Percentiles rank a stretch among this genome's conserved stretches.
Conservation (phyloP, 2,113 vertebrate species). For the Dunckerocampus dactyliophorus region DNA sequence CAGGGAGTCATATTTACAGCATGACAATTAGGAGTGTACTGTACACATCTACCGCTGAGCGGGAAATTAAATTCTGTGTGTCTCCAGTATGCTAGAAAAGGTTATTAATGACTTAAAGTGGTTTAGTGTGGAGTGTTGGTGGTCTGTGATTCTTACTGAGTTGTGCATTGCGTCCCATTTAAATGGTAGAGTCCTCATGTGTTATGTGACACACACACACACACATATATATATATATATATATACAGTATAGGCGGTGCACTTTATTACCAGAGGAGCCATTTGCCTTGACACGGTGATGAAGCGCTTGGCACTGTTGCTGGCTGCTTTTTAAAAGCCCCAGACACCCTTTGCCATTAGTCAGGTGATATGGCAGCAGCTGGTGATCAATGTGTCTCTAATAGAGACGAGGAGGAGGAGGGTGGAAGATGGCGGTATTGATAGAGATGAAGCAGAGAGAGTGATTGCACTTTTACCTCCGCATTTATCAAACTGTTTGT, state of each 20-base stretch:
- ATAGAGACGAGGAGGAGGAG: slow-evolving; percentile 1
- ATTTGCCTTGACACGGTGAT: slow-evolving; percentile 12
- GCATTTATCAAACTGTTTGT: slow-evolving; percentile 49
- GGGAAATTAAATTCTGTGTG: neutral
- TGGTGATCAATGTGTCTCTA: slow-evolving; percentile 16
- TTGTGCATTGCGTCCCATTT: neutral
- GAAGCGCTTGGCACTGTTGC: slow-evolving; percentile 4
- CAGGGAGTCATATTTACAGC: too few species aligned
- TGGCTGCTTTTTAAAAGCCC: slow-evolving; percentile 9
- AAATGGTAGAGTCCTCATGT: neutral
- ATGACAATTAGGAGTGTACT: too few species aligned
- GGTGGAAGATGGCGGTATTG: slow-evolving; percentile 42
- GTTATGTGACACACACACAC: neutral
- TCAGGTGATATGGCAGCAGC: slow-evolving; percentile 1
- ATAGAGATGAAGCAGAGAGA: slow-evolving; percentile 57
- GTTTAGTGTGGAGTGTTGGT: neutral
- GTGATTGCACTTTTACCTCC: slow-evolving; percentile 66
- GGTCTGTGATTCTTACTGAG: neutral
- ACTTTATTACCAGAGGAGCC: slow-evolving; percentile 9
- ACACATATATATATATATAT: neutral
- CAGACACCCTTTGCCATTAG: slow-evolving; percentile 15
- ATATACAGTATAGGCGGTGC: neutral
- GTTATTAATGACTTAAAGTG: slow-evolving; percentile 8
- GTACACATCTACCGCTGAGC: too few species aligned
- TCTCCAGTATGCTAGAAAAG: neutral